Percentiles rank a stretch among this genome's conserved stretches.
phyloP scores from a whole-genome alignment of 2,113 vertebrate genomes.

The Eurypyga helias region DNA sequence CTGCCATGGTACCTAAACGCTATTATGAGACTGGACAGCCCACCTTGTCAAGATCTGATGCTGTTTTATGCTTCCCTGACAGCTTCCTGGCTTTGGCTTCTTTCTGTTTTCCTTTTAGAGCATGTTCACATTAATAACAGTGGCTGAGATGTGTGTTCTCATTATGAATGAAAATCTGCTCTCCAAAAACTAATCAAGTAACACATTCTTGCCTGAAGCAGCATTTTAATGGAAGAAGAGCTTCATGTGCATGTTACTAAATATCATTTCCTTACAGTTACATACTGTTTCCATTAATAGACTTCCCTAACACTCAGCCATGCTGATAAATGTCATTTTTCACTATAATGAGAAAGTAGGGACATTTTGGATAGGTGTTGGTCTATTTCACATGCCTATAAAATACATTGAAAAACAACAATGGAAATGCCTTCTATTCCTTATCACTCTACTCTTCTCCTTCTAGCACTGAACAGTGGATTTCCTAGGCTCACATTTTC shows the following conservation, averaged over 20 bases:
- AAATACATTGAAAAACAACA: neutral
- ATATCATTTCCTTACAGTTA: neutral
- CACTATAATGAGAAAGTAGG: neutral
- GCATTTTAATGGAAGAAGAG: conserved; percentile 30
- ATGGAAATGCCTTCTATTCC: neutral
- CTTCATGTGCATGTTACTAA: conserved; percentile 2
- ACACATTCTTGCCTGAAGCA: conserved; percentile 12
- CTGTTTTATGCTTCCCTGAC: neutral
- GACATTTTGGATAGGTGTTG: neutral
- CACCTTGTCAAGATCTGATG: neutral
- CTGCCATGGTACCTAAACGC: neutral
- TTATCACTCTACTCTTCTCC: neutral
- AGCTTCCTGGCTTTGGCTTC: neutral
- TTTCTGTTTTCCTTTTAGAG: neutral
- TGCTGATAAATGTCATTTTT: conserved; percentile 22
- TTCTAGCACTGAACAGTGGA: neutral
- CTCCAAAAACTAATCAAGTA: conserved; percentile 44
- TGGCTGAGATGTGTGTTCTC: neutral
- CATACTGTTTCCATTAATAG: neutral
- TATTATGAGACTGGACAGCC: neutral
- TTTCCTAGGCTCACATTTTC: neutral
- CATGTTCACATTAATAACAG: neutral
- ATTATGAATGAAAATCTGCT: conserved; percentile 56
- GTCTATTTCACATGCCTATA: neutral
- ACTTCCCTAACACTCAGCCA: neutral